These are phyloP conservation scores for Trissolcus japonicus DNA, from an alignment of 2,888 invertebrate species.

Conservation along the genomic window DNA sequence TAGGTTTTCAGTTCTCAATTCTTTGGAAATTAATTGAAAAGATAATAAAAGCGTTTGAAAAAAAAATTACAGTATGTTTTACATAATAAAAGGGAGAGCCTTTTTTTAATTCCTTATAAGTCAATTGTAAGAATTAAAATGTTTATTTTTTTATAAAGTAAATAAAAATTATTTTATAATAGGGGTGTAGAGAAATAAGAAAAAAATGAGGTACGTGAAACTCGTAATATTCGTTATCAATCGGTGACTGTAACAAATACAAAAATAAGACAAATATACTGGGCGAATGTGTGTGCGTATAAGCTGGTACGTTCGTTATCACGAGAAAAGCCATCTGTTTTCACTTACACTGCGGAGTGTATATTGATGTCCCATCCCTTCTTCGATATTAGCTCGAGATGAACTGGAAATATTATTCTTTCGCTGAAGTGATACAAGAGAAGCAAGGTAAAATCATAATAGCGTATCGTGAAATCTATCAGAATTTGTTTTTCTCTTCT, in stretches of 20 bases:
- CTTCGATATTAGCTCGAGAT: conserved; percentile 55
- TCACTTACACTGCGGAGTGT: conserved; percentile 39
- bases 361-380: conserved; percentile 55
- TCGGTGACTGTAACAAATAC: conserved; percentile 28
- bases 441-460: conserved; percentile 58
- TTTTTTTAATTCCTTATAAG: no score
- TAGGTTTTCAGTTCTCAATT: no score
- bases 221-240: conserved; percentile 18
- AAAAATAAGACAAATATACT: conserved; percentile 32
- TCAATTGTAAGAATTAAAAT: no score
- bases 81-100: no score
- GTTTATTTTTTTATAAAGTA: not conserved
- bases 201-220: not conserved
- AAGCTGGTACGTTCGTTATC: conserved; percentile 53
- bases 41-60: no score
- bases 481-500: conserved; percentile 31
- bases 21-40: no score
- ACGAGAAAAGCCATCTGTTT: conserved; percentile 43
- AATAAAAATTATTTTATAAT: not conserved
- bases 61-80: no score
- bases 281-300: conserved; percentile 35
- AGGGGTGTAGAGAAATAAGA: not conserved
- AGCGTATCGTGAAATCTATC: conserved; percentile 47
- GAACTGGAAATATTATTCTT: conserved; percentile 60
- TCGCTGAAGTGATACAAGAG: conserved; percentile 56